Evolutionary conservation across 2,113 vertebrate species (phyloP).

Genomic region (Thymallus thymallus): DNA sequence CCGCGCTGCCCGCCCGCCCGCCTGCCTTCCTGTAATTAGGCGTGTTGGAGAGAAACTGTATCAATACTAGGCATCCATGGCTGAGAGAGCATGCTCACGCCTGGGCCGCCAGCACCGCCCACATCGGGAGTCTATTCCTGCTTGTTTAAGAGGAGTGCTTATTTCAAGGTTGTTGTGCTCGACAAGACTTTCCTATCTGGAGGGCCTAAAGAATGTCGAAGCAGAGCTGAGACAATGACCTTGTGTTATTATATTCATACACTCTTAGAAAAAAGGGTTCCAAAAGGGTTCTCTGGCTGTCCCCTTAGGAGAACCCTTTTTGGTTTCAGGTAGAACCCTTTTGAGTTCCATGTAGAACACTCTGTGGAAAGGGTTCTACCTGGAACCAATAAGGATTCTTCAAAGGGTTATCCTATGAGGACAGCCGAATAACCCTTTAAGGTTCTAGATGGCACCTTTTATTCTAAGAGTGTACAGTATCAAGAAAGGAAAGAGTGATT

Average conservation of each 20-base stretch:
- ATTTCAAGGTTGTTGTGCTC: slow-evolving; percentile 37
- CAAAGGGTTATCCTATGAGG: no score
- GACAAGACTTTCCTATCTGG: neutral
- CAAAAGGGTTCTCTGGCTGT: no score
- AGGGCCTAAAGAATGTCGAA: neutral
- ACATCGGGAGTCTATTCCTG: slow-evolving; percentile 38
- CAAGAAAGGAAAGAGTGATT: neutral
- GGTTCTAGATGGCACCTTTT: no score
- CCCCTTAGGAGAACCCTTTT: no score
- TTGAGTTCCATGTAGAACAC: no score
- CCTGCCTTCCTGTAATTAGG: slow-evolving; percentile 31
- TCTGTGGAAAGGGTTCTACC: no score
- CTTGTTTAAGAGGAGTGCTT: slow-evolving; percentile 40
- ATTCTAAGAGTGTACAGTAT: no score
- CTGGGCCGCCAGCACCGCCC: no score
- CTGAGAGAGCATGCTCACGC: neutral
- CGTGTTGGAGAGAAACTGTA: slow-evolving; percentile 16
- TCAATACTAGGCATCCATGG: slow-evolving; percentile 8
- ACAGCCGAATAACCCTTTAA: no score
- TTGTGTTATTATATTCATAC: neutral
- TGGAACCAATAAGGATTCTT: no score
- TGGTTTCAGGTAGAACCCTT: no score
- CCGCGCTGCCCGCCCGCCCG: neutral
- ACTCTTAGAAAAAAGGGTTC: no score
- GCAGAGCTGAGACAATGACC: neutral